Evolutionary conservation across 2,797 vertebrate species (phyloP), one percentile per base, ranked within the genome.

Genomic region (Sebastes nivosus): DNA sequence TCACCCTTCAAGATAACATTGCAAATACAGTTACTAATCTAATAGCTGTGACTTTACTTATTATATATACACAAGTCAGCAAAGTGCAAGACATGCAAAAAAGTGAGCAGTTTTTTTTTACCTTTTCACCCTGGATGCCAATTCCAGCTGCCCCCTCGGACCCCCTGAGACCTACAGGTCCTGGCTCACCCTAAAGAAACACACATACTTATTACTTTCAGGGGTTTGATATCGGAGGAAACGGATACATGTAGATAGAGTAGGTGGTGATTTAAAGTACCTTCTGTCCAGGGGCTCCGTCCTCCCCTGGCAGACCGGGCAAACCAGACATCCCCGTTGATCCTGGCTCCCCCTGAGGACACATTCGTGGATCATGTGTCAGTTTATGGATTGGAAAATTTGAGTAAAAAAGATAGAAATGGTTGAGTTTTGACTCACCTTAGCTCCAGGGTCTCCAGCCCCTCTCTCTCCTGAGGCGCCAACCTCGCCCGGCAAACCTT

Each of bases 121-220:
- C 97, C 96, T 98, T 98, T 94, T 97, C 95, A n/a, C 97, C 97
- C 78, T 97, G 97, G 69, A 94, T 96, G 71, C 97, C 97, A 65
- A 96, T 82, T 11, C 97, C 97, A 77, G 94, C 82, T 32, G 92
- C 42, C 68, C 97, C 97, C 84, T 98, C 97, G 32, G 89, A 79
- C n/a, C 97, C 97, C 87, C 96, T 95, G 8, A 95, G 69, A 63
- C 97, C 97, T 22, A 86, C 27, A 27, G 92, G 82, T 50, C 97
- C 97, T 24, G 96, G 91, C 81, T 98, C 97, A 46, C 97, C 97
- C 97, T 98, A 29, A 27, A 88, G 66, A 80, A 57, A 72, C 25
- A 75, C 32, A 69, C 55, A 75, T 6, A 61, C 3, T 59, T 2
- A 71, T 25, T 10, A 24, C 2, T 25, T 20, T 72, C 1, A 30